phyloP scores from a whole-genome alignment of 2,797 vertebrate species.

The Notamacropus eugenii region DNA sequence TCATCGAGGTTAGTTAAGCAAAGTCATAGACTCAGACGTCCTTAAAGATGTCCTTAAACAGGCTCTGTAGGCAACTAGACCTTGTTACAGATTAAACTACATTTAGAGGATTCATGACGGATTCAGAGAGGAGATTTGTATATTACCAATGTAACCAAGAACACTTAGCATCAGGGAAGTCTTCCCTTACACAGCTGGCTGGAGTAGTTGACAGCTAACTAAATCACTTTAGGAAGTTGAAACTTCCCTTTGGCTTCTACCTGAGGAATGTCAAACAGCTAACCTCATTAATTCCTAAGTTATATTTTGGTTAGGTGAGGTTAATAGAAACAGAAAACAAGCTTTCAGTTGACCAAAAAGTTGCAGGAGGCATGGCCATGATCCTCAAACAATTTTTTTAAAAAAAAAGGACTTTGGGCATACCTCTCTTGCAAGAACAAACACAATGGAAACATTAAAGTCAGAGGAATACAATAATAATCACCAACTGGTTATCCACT shows the following conservation, averaged over 20 bases:
- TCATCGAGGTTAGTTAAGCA: background rate
- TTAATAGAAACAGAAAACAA: background rate
- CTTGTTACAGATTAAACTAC: background rate
- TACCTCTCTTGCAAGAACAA: background rate
- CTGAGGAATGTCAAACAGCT: background rate
- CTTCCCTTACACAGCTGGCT: background rate
- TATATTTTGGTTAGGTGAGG: background rate
- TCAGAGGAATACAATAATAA: background rate
- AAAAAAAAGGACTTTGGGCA: background rate
- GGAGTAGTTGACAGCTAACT: background rate
- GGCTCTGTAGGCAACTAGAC: background rate
- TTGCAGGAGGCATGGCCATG: background rate
- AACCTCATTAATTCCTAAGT: background rate
- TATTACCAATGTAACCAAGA: background rate
- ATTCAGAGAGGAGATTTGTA: background rate
- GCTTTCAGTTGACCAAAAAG: background rate
- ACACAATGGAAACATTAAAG: background rate
- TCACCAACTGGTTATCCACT: background rate
- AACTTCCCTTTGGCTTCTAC: background rate
- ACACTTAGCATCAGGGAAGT: background rate
- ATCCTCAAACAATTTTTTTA: background rate
- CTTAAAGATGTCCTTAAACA: background rate
- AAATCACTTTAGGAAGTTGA: background rate
- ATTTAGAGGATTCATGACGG: background rate
- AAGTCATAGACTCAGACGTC: background rate